Evolutionary conservation across 2,113 vertebrate genomes (phyloP), one percentile per base, ranked within the genome.

Genomic region (Dicaeum eximium): DNA sequence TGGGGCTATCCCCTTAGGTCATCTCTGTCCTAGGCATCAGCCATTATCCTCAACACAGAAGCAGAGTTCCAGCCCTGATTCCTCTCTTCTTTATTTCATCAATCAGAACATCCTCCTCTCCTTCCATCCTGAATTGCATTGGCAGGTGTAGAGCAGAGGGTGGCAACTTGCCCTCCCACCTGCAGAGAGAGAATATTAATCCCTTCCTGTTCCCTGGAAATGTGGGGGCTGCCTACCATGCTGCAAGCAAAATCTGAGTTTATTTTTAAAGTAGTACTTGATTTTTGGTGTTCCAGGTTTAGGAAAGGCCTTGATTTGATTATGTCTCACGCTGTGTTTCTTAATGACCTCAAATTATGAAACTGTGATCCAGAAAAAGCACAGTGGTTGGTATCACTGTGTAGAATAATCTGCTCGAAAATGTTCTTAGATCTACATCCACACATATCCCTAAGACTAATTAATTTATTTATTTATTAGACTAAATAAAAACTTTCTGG

Each of bases 261-360:
- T 92, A 90, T 88, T 94, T 95, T 96, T 82, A 87, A 93, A 89
- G 42, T 30, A 72, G 50, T 33, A 57, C 58, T 71, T 94, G 45
- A 80, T 87, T 91, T 92, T 82, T 56, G 31, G 44, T 82, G 83
- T 45, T 95, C 35, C 9, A 22, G 25, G 13, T 69, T 93, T 54
- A 94, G 60, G 30, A 90, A 78, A 92, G 58, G 54, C n/a, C 53
- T 92, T n/a, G 4, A 66, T 89, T 65, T 70, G 58, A 93, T 92
- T 77, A 93, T 56, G 45, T 75, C 67, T 80, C 13, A 9, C 0
- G 2, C 44, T 75, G 74, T 70, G 92, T 80, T 90, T 80, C 44
- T 48, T 90, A 80, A 86, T 2, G 2, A 88, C 75, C 25, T 81
- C 80, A 70, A 84, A 91, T 93, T 86, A 81, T 13, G 60, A 74